Base-by-base conservation (phyloP, 2,113 vertebrate species). In the Catharus minimus region DNA sequence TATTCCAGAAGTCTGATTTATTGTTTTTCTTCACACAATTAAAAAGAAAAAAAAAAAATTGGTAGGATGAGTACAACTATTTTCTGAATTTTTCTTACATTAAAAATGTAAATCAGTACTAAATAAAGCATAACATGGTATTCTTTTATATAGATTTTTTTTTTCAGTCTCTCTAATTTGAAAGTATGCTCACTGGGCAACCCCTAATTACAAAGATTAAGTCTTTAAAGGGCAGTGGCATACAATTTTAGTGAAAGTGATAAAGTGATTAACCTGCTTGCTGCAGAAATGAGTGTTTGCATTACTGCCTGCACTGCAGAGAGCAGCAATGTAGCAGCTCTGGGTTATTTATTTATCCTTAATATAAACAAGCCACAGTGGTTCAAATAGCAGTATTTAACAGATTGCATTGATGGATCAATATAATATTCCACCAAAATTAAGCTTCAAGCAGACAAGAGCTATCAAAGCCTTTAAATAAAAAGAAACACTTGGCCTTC, bases 201-300 rank as follows among this genome's bases (percentile, higher is more conserved):
- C 13, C 24, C 22, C 20, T 72, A 69, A 67, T 15, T 33, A 81
- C 47, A 78, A 49, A 75, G 66, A 76, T 57, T 50, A 66, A 13
- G 18, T 74, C 81, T 82, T 62, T 32, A 72, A 67, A 88, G n/a
- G 64, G 52, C 55, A 87, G 55, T 19, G 43, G 55, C 82, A 93
- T 79, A 92, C 89, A 94, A 77, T 82, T 81, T 86, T 80, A 87
- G 65, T 57, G 39, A 36, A 94, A 91, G 55, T 26, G 50, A 86
- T 82, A 38, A 76, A 76, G 60, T 56, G 41, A 80, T 76, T 61
- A 89, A 90, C 69, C 46, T 76, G 64, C 64, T 92, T 38, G 4
- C 53, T 72, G 67, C 38, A 78, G 58, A 90, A 91, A 36, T 60
- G 92, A 89, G 38, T 16, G 27, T 66, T 91, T 86, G 81, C 55